phyloP scores from a whole-genome alignment of 2,888 invertebrate genomes.

The Eupithecia tripunctaria region DNA sequence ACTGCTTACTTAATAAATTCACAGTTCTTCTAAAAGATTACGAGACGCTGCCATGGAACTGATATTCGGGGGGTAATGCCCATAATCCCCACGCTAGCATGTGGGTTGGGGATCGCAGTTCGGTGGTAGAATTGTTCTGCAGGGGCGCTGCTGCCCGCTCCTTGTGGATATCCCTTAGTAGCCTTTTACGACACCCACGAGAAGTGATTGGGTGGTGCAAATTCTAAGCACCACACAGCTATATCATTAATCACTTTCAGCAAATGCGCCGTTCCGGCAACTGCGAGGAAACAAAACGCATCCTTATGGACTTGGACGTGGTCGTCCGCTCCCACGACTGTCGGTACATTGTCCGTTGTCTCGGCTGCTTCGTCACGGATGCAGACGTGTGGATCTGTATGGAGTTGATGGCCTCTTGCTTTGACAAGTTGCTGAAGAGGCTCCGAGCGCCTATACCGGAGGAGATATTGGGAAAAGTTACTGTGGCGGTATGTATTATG shows the following conservation, averaged over 20 bases:
- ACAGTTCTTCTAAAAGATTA: no score
- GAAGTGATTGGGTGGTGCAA: no score
- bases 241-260: constrained; percentile 62
- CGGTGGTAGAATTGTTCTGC: no score
- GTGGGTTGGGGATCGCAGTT: no score
- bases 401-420: constrained; percentile 99
- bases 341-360: constrained; percentile 97
- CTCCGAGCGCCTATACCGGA: constrained; percentile 96
- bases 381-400: constrained; percentile 99
- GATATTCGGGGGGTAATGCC: no score
- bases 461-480: constrained; percentile 97
- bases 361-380: constrained; percentile 98
- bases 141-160: no score
- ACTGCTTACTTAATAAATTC: no score
- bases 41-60: no score
- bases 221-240: no score
- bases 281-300: constrained; percentile 98
- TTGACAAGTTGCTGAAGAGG: constrained; percentile 97
- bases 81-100: no score
- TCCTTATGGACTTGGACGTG: constrained; percentile 99
- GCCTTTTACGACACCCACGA: no score
- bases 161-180: no score
- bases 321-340: constrained; percentile 99
- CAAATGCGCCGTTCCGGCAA: constrained; percentile 99
- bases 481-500: constrained; percentile 89